These are phyloP conservation scores for Drosophila demipolita DNA, from an alignment of 2,888 invertebrate species.

Conservation along the genomic window DNA sequence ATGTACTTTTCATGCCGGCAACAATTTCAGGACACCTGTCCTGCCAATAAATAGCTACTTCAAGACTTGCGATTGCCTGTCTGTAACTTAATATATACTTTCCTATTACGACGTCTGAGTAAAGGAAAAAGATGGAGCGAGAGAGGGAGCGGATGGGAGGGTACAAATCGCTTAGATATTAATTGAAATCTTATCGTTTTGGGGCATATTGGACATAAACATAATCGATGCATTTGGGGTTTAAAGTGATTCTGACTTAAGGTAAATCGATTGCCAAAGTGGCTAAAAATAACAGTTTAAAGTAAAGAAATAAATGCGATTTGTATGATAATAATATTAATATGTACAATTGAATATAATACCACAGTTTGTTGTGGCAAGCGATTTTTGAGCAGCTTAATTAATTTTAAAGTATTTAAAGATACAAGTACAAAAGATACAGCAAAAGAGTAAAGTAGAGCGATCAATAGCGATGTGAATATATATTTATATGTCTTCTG, in stretches of 20 bases:
- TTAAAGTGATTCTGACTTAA: not conserved
- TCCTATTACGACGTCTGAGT: constrained; percentile 15
- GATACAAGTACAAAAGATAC: not conserved
- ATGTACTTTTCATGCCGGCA: constrained; percentile 32
- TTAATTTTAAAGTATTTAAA: not conserved
- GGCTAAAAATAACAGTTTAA: not conserved
- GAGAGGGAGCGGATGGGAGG: not conserved
- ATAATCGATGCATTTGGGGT: constrained; percentile 36
- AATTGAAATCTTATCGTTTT: constrained; percentile 76
- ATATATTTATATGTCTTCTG: too few relatives aligned
- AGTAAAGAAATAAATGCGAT: not conserved
- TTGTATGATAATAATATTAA: not conserved
- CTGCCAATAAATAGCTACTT: constrained; percentile 46
- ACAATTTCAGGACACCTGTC: constrained; percentile 31
- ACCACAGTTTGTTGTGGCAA: not conserved
- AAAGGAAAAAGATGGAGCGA: not conserved
- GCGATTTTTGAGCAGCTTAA: not conserved
- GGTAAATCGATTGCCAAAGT: not conserved
- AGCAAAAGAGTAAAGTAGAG: not conserved
- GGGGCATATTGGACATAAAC: constrained; percentile 32
- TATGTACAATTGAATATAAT: not conserved
- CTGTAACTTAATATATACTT: constrained; percentile 38
- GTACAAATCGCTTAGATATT: constrained; percentile 48
- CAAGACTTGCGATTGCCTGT: constrained; percentile 45
- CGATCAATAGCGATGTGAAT: too few relatives aligned